phyloP scores from a whole-genome alignment of 2,113 vertebrate species.

The Proteles cristata region DNA sequence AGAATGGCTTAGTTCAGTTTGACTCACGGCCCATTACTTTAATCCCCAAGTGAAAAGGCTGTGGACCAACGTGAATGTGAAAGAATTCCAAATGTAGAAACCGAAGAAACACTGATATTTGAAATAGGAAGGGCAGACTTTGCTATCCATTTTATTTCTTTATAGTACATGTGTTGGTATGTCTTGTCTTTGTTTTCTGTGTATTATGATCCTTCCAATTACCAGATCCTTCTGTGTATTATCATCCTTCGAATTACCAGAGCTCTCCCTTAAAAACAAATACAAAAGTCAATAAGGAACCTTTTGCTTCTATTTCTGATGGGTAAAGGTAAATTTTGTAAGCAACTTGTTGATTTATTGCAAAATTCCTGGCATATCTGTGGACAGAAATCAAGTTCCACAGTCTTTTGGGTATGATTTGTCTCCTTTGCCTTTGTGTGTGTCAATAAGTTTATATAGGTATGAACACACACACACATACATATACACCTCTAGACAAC shows the following conservation, averaged over 20 bases:
- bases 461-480: background rate
- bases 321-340: slow-evolving; percentile 14
- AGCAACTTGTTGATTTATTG: background rate
- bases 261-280: slow-evolving; percentile 9
- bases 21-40: background rate
- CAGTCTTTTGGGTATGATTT: background rate
- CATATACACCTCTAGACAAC: background rate
- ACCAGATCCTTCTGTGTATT: background rate
- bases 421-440: background rate
- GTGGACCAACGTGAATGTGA: background rate
- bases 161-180: background rate
- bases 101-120: background rate
- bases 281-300: background rate
- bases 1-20: background rate
- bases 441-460: background rate
- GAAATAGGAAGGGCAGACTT: background rate
- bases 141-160: background rate
- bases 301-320: background rate
- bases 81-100: background rate
- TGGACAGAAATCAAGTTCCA: background rate
- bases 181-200: background rate
- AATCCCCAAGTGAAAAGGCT: background rate
- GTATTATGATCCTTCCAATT: background rate
- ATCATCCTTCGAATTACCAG: background rate
- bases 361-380: background rate